Percentiles rank a stretch among this genome's conserved stretches.
Evolutionary conservation across 2,888 invertebrate species (phyloP).

Genomic region (Mimachlamys varia): DNA sequence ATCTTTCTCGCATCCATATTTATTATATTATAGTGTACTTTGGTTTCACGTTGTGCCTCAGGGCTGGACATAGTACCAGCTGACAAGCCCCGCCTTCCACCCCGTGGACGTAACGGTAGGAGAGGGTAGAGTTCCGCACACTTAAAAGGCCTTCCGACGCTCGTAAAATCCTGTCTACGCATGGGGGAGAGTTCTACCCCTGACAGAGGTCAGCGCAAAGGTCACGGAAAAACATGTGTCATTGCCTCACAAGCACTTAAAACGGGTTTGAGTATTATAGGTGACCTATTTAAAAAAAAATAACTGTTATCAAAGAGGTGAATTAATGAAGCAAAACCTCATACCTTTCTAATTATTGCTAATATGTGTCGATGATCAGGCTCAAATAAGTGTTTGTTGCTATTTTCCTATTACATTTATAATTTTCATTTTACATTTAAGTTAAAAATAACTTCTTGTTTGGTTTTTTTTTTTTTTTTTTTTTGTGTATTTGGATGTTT

Average conservation of each 20-base stretch:
- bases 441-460: too few species aligned
- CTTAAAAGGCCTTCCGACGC: background rate
- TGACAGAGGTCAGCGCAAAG: background rate
- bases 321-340: background rate
- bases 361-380: too few species aligned
- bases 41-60: background rate
- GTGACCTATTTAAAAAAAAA: background rate
- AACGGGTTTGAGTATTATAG: background rate
- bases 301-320: background rate
- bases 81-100: background rate
- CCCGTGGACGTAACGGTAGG: background rate
- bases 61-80: background rate
- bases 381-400: too few species aligned
- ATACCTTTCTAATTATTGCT: too few species aligned
- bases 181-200: background rate
- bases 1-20: background rate
- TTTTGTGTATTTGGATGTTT: too few species aligned
- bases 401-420: too few species aligned
- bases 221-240: background rate
- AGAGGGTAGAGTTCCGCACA: background rate
- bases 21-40: background rate
- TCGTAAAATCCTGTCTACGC: slow-evolving; percentile 36
- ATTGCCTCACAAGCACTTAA: background rate
- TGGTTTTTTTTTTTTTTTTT: too few species aligned
- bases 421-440: too few species aligned